Evolutionary conservation across 1,140 invertebrate species (phyloP), one percentile per base, ranked within the genome.

Genomic region (Drosophila insularis): DNA sequence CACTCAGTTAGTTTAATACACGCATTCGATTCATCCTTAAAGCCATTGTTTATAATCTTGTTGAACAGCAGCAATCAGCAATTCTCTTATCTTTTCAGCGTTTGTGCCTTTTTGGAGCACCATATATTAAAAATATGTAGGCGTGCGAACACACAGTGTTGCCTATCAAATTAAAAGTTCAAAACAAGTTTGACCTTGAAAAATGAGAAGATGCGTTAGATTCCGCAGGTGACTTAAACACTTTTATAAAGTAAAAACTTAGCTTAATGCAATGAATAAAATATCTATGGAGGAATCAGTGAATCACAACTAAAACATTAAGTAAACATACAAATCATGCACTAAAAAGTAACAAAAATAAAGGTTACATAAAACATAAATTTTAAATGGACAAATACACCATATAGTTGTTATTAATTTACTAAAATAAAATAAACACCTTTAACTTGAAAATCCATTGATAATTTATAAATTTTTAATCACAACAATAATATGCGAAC

Each of bases 271-370:
- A n/a, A n/a, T n/a, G n/a, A n/a, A n/a, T n/a, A n/a, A n/a, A n/a
- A n/a, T n/a, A n/a, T n/a, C n/a, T n/a, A n/a, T n/a, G n/a, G n/a
- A n/a, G n/a, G n/a, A n/a, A n/a, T n/a, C n/a, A n/a, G n/a, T n/a
- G n/a, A n/a, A n/a, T n/a, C n/a, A n/a, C n/a, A n/a, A n/a, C n/a
- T n/a, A n/a, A n/a, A n/a, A n/a, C n/a, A n/a, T n/a, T n/a, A n/a
- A n/a, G 21, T 21, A 1, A 66, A 62, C 35, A 56, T 35, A 11
- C 61, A 67, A 50, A 27, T 37, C 31, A 59, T 50, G 58, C 50
- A 65, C 39, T 63, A 59, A 68, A 40, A 40, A 35, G 60, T 21
- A 68, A 35, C 66, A 70, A 11, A 73, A 59, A 53, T 59, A 63
- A n/a, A 40, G 37, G 39, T 43, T 43, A 59, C 8, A 11, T 31